Evolutionary conservation across 2,888 invertebrate species (phyloP), one percentile per base, ranked within the genome.

Genomic region (Conchocele bisecta): DNA sequence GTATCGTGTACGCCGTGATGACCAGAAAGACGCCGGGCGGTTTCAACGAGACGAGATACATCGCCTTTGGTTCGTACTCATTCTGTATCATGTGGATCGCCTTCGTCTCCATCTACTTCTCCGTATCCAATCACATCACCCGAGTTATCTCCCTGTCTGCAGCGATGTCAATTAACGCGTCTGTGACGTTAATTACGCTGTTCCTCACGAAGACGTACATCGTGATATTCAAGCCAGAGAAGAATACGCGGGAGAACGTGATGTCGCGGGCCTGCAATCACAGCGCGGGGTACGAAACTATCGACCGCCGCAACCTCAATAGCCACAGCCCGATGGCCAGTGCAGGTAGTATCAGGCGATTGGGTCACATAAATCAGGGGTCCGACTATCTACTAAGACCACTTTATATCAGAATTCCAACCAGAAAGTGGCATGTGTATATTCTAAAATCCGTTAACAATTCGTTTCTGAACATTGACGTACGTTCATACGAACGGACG

Each of bases 21-120:
- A 93, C 93, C 7, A 86, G 93, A 54, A 93, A 93, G 82, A 93
- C 93, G 74, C 93, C 93, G 0, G 93, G 93, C 67, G 93, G 93
- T 1, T 93, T 93, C 87, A 93, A 93, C 86, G 93, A 93, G 86
- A 92, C 93, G 0, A 91, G 93, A 11, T 92, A 92, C 83, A 92
- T 93, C 63, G 93, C 92, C 6, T 93, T 93, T 84, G 93, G 93
- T 15, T 93, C 92, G 81, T 93, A 93, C 86, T 93, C 93, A 1
- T 93, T 93, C 24, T 92, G 93, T 79, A 91, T 93, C 33, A 90
- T 93, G 22, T 93, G 93, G 93, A 86, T 93, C 57, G 93, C 93
- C 0, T 93, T 93, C 79, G 92, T 93, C 0, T 93, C 93, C 0
- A 89, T 93, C 0, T 93, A 93, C 80, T 87, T 93, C 42, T 91